These are phyloP conservation scores for Folsomia candida DNA, from an alignment of 2,888 invertebrate genomes.

Conservation along the genomic window DNA sequence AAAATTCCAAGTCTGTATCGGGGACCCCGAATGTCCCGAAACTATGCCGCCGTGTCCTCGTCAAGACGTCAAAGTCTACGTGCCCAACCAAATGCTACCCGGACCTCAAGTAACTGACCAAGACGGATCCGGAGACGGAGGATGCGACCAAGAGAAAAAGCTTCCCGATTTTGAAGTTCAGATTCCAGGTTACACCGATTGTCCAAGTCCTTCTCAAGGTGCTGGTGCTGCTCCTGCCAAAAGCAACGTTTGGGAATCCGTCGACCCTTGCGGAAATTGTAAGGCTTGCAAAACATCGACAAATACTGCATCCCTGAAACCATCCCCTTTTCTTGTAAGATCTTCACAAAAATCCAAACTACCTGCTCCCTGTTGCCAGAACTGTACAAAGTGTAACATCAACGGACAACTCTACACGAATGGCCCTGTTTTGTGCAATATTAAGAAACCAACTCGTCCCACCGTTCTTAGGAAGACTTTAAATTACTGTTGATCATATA, in stretches of 20 bases:
- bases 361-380: no score
- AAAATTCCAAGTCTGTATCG: conserved; percentile 31
- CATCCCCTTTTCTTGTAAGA: no score
- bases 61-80: conserved; percentile 21
- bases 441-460: neutral
- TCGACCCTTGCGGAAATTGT: conserved; percentile 29
- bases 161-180: conserved; percentile 17
- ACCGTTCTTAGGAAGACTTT: neutral
- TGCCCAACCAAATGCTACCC: conserved; percentile 22
- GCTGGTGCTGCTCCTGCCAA: neutral
- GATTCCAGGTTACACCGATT: conserved; percentile 12
- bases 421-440: neutral
- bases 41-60: conserved; percentile 24
- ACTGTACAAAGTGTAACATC: neutral
- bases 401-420: neutral
- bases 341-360: no score
- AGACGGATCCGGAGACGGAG: neutral
- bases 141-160: neutral
- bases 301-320: no score
- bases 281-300: conserved; percentile 20
- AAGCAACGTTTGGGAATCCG: neutral
- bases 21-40: conserved; percentile 17
- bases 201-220: neutral
- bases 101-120: neutral
- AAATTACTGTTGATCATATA: no score